These are phyloP conservation scores for Stegodyphus mimosarum DNA, from an alignment of 1,140 invertebrate genomes.

Conservation along the genomic window DNA sequence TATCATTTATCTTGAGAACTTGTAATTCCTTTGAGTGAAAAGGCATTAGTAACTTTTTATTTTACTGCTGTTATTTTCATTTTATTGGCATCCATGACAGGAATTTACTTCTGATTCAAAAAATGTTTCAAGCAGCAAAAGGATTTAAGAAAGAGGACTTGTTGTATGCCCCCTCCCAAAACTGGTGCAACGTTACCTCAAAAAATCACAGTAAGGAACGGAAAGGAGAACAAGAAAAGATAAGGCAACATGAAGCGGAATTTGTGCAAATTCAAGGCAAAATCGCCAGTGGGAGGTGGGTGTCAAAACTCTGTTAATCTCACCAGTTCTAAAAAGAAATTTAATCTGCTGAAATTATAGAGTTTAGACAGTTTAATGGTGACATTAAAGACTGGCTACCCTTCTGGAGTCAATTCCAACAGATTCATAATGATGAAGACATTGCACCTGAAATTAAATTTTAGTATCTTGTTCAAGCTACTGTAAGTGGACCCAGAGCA, in stretches of 20 bases:
- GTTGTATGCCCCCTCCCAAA: too few species aligned
- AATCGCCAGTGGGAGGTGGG: neutral
- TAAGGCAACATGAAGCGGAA: neutral
- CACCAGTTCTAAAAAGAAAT: neutral
- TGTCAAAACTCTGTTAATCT: neutral
- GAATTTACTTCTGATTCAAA: too few species aligned
- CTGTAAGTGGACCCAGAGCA: conserved; percentile 3
- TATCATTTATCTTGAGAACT: too few species aligned
- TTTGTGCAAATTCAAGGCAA: neutral
- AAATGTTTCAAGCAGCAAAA: too few species aligned
- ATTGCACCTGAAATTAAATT: conserved; percentile 19
- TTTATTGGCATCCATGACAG: too few species aligned
- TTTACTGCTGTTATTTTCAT: too few species aligned
- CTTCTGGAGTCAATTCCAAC: conserved; percentile 12
- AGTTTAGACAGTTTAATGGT: conserved; percentile 27
- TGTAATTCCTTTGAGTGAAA: too few species aligned
- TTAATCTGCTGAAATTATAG: conserved; percentile 9
- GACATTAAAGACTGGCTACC: conserved; percentile 23
- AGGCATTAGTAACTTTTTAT: too few species aligned
- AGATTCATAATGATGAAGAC: conserved; percentile 23
- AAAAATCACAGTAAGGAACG: too few species aligned
- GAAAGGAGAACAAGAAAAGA: conserved; percentile 1
- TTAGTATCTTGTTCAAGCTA: neutral
- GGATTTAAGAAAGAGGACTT: too few species aligned
- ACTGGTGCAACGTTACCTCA: too few species aligned